Evolutionary conservation across 1,140 invertebrate genomes (phyloP).

Genomic region (Hyposmocoma kahamanoa): DNA sequence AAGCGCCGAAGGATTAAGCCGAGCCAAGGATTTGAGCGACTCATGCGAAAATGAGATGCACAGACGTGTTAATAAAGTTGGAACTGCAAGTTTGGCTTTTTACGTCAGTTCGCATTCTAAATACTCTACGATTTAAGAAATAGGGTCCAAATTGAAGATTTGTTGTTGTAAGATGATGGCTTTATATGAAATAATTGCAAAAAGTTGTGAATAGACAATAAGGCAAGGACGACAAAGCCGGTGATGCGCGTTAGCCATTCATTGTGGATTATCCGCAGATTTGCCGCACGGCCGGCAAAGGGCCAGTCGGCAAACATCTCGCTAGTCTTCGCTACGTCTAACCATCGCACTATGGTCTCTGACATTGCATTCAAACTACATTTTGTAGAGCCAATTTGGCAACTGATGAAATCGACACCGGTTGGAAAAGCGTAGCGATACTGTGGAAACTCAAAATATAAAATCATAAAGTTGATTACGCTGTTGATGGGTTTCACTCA

Average conservation of each 20-base stretch:
- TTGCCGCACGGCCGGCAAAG: slow-evolving; percentile 44
- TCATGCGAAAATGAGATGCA: not conserved
- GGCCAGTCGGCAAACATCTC: slow-evolving; percentile 41
- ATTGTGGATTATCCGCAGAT: slow-evolving; percentile 54
- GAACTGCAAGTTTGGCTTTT: slow-evolving; percentile 9
- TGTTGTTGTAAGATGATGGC: too few species aligned
- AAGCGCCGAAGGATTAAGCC: slow-evolving; percentile 51
- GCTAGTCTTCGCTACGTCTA: too few species aligned
- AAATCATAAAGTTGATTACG: too few species aligned
- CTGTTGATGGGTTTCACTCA: too few species aligned
- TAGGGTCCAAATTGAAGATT: not conserved
- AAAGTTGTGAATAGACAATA: slow-evolving; percentile 58
- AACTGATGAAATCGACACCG: too few species aligned
- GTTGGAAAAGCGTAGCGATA: too few species aligned
- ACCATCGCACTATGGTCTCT: too few species aligned
- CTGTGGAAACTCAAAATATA: too few species aligned
- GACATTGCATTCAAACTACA: too few species aligned
- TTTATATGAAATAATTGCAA: too few species aligned
- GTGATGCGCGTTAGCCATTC: slow-evolving; percentile 55
- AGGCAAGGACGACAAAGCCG: slow-evolving; percentile 51
- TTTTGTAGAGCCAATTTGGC: too few species aligned
- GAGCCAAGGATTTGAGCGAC: slow-evolving; percentile 10
- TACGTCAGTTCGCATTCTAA: not conserved
- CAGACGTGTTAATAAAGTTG: not conserved
- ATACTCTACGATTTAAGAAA: not conserved